A percentile compares a stretch with the other conserved stretches of the same genome.
phyloP scores from a whole-genome alignment of 2,797 vertebrate species.

The Falco biarmicus region DNA sequence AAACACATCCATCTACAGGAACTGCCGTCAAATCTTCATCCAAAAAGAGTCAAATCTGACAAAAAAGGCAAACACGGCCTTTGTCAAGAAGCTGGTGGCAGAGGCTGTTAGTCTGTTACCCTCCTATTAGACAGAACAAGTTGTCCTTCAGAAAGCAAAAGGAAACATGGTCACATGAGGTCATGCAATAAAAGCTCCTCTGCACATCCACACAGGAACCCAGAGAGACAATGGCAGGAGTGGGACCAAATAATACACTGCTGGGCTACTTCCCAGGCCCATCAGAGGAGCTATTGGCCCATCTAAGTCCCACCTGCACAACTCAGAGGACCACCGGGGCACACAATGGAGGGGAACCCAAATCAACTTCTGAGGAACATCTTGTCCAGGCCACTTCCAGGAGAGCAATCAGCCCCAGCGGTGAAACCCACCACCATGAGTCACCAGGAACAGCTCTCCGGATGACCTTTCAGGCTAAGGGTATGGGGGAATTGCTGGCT shows the following conservation, averaged over 20 bases:
- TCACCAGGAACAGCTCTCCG: neutral
- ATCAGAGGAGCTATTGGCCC: neutral
- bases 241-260: rapidly evolving
- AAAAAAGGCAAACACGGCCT: neutral
- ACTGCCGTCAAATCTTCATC: neutral
- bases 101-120: neutral
- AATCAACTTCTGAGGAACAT: neutral
- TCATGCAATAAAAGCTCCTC: neutral
- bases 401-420: neutral
- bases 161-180: neutral
- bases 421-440: neutral
- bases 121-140: neutral
- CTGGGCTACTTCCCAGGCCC: neutral
- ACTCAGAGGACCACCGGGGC: neutral
- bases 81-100: neutral
- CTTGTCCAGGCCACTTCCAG: neutral
- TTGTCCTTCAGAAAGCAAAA: neutral
- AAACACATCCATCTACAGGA: neutral
- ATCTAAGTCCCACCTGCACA: neutral
- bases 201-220: neutral
- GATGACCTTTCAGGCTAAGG: neutral
- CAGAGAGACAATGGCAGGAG: neutral
- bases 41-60: neutral
- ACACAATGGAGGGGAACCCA: neutral
- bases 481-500: neutral